A percentile compares a stretch with the other conserved stretches of the same genome.
Evolutionary conservation across 2,113 vertebrate genomes (phyloP).

Genomic region (Myotis yumanensis): DNA sequence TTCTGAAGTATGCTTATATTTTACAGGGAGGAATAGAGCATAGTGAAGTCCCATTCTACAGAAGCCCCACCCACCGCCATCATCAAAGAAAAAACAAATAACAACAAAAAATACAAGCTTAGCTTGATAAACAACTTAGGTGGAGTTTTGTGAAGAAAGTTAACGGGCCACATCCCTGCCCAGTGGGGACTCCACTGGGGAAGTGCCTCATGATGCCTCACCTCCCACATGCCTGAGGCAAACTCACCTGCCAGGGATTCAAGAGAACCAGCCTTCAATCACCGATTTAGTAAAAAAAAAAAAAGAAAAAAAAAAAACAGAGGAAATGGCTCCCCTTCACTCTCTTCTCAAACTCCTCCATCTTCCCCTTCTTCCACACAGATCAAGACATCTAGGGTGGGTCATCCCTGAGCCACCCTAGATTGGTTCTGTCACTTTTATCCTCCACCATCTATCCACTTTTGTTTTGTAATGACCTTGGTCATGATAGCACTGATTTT

Average conservation of each 20-base stretch:
- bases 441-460: too few species aligned
- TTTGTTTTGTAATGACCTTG: neutral
- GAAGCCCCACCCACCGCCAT: neutral
- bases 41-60: neutral
- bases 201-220: neutral
- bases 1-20: neutral
- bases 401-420: neutral
- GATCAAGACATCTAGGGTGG: neutral
- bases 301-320: neutral
- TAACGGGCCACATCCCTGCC: neutral
- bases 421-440: too few species aligned
- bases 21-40: neutral
- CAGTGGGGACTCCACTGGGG: neutral
- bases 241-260: neutral
- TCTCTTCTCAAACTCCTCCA: neutral
- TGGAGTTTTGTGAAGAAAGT: neutral
- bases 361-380: neutral
- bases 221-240: neutral
- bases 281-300: neutral
- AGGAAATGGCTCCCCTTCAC: neutral
- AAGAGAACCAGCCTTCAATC: neutral
- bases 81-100: neutral
- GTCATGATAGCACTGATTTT: neutral
- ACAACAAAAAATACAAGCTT: neutral
- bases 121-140: neutral